phyloP scores from a whole-genome alignment of 2,113 vertebrate genomes.

The Sinocyclocheilus rhinocerous region DNA sequence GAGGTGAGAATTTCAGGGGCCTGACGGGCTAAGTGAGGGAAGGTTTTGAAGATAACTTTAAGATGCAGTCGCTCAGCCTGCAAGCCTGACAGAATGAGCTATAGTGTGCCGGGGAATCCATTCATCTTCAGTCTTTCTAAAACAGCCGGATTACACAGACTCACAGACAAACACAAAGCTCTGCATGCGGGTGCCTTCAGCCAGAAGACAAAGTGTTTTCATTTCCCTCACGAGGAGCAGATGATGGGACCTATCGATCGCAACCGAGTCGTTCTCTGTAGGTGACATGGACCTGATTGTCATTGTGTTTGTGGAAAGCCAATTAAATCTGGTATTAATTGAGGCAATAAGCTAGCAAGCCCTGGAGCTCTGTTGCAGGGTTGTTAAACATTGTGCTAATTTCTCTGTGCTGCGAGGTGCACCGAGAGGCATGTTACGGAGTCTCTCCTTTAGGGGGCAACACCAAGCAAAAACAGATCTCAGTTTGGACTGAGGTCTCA shows the following conservation, averaged over 20 bases:
- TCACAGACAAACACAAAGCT: constrained; percentile 62
- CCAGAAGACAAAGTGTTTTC: constrained; percentile 76
- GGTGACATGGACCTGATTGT: constrained; percentile 72
- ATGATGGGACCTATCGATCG: constrained; percentile 78
- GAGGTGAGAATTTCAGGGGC: constrained; percentile 57
- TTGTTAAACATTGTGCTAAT: constrained; percentile 58
- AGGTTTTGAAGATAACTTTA: constrained; percentile 67
- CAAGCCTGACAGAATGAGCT: constrained; percentile 78
- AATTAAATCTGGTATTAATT: constrained; percentile 79
- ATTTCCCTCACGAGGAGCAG: constrained; percentile 76
- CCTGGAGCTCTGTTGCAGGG: constrained; percentile 58
- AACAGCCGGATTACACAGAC: constrained; percentile 76
- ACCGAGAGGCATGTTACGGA: not conserved
- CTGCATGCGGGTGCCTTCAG: constrained; percentile 51
- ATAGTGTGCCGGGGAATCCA: constrained; percentile 71
- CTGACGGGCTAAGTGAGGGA: constrained; percentile 48
- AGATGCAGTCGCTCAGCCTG: constrained; percentile 71
- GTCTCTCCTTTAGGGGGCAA: not conserved
- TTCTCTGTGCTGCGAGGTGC: not conserved
- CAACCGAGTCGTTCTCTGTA: constrained; percentile 64
- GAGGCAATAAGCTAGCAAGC: constrained; percentile 65
- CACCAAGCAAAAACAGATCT: not conserved
- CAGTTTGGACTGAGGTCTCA: not conserved
- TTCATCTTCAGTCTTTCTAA: constrained; percentile 80
- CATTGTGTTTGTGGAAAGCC: constrained; percentile 69